A percentile compares a stretch with the other conserved stretches of the same genome.
Evolutionary conservation across 2,888 invertebrate genomes (phyloP).

Genomic region (Leucophenga montana): DNA sequence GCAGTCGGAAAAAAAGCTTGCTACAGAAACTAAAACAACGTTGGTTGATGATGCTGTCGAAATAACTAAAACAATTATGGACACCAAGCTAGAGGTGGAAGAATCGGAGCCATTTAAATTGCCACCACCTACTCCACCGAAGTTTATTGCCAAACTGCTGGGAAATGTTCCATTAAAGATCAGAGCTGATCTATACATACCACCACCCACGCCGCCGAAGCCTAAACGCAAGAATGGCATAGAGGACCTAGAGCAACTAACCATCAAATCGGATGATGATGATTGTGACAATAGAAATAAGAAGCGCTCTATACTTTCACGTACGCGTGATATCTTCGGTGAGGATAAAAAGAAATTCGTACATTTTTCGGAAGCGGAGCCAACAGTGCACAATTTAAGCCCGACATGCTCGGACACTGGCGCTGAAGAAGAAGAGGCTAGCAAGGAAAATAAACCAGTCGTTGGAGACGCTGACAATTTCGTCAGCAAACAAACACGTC

Average conservation of each 20-base stretch:
- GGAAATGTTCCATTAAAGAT: no score
- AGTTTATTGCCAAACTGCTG: no score
- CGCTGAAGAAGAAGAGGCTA: slow-evolving; percentile 54
- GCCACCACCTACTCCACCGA: no score
- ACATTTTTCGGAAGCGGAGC: slow-evolving; percentile 54
- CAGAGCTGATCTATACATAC: no score
- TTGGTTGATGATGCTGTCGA: no score
- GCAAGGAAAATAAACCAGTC: slow-evolving; percentile 33
- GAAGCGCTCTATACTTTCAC: slow-evolving; percentile 45
- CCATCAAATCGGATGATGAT: no score
- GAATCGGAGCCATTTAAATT: no score
- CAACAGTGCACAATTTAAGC: slow-evolving; percentile 55
- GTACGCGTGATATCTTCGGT: slow-evolving; percentile 53
- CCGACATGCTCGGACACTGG: slow-evolving; percentile 22
- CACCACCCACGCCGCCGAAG: not conserved
- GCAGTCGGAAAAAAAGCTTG: no score
- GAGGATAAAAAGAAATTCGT: slow-evolving; percentile 60
- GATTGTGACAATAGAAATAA: not conserved
- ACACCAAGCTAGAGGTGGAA: no score
- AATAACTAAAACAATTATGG: no score
- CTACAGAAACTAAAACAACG: no score
- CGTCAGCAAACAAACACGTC: slow-evolving; percentile 47
- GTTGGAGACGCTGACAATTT: not conserved
- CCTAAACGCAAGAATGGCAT: not conserved
- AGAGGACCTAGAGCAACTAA: no score